Evolutionary conservation across 53 echinoderm and acorn worm species (phyloP), one percentile per base, ranked within the genome.

Genomic region (Hippasteria phrygiana): DNA sequence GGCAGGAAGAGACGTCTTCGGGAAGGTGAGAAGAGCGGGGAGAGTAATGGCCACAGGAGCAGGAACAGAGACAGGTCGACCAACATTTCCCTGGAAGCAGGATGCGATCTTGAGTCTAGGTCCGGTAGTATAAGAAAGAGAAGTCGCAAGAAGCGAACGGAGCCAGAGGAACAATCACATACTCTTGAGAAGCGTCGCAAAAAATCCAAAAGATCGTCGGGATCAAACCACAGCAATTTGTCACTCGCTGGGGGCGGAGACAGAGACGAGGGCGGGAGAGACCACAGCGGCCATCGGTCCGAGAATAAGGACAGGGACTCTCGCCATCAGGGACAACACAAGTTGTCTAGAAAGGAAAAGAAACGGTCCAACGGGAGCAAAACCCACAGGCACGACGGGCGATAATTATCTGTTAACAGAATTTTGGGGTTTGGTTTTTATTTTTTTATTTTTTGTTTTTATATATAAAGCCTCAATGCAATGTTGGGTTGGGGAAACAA

Each of bases 11-110:
- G 74, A 43, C 4, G 71, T 62, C 28, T 35, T 8, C 24, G 20
- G 43, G 13, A 53, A 42, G 45, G 78, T 56, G 34, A 56, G 77
- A 37, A 78, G 62, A 26, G 87, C 78, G 16, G 70, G 62, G 38
- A 75, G 77, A 91, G 10, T 10, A 33, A 66, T 24, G 75, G 26
- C 24, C 59, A 77, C 24, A 20, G 77, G 74, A 76, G 67, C 83
- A 86, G 17, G 53, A 76, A 35, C 26, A 50, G 50, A 76, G 28
- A 17, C 34, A 31, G 51, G 20, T 53, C 31, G 12, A 5, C n/a
- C n/a, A n/a, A n/a, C n/a, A 35, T 51, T 48, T 51, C 33, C 1
- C 29, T 17, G 20, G 33, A 51, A 53, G 51, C 39, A 73, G 40
- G 14, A 76, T 16, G 29, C 50, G 47, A 17, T 32, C 18, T 8